A percentile compares a stretch with the other conserved stretches of the same genome.
Conservation (phyloP, 2,113 vertebrate species). For the Ailuropoda melanoleuca region DNA sequence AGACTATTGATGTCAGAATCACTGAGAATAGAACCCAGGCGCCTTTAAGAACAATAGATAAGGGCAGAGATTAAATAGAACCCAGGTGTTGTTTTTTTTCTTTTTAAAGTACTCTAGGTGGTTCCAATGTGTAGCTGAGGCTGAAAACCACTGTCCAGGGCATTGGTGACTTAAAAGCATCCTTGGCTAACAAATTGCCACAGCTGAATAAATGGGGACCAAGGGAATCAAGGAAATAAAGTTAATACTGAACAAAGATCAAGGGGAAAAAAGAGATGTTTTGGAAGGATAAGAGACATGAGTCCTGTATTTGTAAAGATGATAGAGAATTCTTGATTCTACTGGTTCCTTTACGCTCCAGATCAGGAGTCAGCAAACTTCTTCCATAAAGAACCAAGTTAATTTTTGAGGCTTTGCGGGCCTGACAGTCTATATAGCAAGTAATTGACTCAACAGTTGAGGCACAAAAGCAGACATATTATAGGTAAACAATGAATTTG, state of each 20-base stretch:
- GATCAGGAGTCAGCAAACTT: not conserved
- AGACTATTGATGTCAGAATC: not conserved
- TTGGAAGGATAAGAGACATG: not conserved
- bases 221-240: not conserved
- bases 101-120: not conserved
- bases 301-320: not conserved
- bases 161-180: not conserved
- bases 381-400: not conserved
- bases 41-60: not conserved
- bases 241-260: not conserved
- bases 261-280: not conserved
- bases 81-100: not conserved
- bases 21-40: not conserved
- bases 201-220: not conserved
- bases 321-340: not conserved
- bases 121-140: not conserved
- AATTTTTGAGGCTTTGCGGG: not conserved
- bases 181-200: not conserved
- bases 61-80: not conserved
- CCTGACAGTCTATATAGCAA: not conserved
- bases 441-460: not conserved
- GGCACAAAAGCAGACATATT: not conserved
- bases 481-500: not conserved
- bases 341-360: not conserved
- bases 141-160: not conserved